A percentile compares a stretch with the other conserved stretches of the same genome.
These are phyloP conservation scores for Corella eumyota DNA, from an alignment of 23 tunicate genomes.

Conservation along the genomic window DNA sequence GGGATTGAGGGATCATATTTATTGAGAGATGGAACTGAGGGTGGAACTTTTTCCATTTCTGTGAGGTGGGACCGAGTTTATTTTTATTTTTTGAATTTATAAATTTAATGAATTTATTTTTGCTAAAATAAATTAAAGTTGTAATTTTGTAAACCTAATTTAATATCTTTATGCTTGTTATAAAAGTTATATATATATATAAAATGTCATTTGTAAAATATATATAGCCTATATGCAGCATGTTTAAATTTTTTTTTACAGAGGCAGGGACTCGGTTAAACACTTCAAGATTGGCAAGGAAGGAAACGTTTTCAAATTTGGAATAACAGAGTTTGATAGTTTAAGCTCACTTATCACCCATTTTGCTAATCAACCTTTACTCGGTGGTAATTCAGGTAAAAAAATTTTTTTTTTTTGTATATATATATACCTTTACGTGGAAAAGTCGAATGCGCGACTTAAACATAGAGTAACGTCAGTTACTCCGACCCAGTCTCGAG, in stretches of 20 bases:
- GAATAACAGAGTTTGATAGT: constrained; percentile 79
- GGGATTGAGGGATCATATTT: constrained; percentile 91
- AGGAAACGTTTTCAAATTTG: constrained; percentile 56
- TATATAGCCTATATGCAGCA: too few species aligned
- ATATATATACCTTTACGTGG: too few species aligned
- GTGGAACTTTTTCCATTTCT: constrained; percentile 61
- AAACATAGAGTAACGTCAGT: too few species aligned
- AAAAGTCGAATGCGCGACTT: too few species aligned
- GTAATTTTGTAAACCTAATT: too few species aligned
- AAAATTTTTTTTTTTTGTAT: too few species aligned
- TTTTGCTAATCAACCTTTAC: constrained; percentile 91
- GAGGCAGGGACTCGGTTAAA: constrained; percentile 91
- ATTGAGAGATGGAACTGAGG: constrained; percentile 63
- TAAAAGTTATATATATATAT: too few species aligned
- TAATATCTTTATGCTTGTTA: too few species aligned
- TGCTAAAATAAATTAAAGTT: too few species aligned
- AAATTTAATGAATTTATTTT: not conserved
- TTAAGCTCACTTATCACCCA: constrained; percentile 62
- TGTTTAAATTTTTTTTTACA: not conserved
- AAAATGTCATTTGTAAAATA: too few species aligned
- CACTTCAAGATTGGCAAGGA: constrained; percentile 75
- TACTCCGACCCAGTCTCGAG: too few species aligned
- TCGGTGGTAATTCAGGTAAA: constrained; percentile 82
- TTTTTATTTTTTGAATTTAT: not conserved
- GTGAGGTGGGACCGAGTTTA: constrained; percentile 29